Conservation (phyloP, 2,888 invertebrate genomes). For the Ptilodon capucinus region DNA sequence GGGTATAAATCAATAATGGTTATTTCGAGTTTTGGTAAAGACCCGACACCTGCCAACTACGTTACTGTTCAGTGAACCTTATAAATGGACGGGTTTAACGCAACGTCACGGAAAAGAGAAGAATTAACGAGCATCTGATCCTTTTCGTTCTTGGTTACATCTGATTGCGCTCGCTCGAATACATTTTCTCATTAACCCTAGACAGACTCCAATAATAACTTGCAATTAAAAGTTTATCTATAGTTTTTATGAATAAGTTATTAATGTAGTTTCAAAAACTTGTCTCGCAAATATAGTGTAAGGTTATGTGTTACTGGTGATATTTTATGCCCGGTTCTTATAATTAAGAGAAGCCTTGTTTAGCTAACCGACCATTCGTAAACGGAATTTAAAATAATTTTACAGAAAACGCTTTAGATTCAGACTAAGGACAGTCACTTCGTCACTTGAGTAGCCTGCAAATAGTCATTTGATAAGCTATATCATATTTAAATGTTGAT, state of each 20-base stretch:
- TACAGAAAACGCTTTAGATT: too few relatives aligned
- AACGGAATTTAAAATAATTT: too few relatives aligned
- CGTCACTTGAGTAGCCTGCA: too few relatives aligned
- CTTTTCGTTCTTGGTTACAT: slow-evolving; percentile 28
- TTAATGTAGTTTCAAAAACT: slow-evolving; percentile 5
- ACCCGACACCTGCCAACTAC: slow-evolving; percentile 30
- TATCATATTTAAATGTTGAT: too few relatives aligned
- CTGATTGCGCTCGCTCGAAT: slow-evolving; percentile 33
- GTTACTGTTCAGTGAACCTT: slow-evolving; percentile 42
- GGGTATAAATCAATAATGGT: slow-evolving; percentile 6
- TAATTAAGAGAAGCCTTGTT: too few relatives aligned
- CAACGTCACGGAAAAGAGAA: slow-evolving; percentile 31
- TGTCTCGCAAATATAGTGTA: neutral
- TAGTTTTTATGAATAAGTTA: slow-evolving; percentile 16
- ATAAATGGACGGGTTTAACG: slow-evolving; percentile 47
- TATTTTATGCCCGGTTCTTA: too few relatives aligned
- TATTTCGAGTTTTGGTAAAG: slow-evolving; percentile 1
- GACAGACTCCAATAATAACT: slow-evolving; percentile 28
- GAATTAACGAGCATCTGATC: slow-evolving; percentile 25
- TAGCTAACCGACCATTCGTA: too few relatives aligned
- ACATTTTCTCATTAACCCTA: slow-evolving; percentile 42
- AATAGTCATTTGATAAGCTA: too few relatives aligned
- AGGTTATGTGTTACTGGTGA: too few relatives aligned
- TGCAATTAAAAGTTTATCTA: slow-evolving; percentile 31
- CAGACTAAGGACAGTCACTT: too few relatives aligned